Base-by-base conservation (phyloP, 2,113 vertebrate genomes). In the Chelonoidis abingdonii region DNA sequence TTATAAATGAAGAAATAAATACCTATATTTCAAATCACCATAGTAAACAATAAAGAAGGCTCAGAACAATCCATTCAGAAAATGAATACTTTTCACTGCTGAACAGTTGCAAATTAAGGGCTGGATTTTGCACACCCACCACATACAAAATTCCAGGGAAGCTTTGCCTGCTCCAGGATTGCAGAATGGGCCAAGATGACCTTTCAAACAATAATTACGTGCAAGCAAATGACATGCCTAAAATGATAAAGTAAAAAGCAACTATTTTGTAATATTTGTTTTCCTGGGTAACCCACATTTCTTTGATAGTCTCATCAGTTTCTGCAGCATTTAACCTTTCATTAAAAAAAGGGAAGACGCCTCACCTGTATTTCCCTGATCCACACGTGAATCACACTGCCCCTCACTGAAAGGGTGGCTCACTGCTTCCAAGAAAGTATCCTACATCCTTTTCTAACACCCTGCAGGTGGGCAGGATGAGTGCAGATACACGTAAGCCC, bases 41-140 rank as follows among this genome's bases (percentile, higher is more conserved):
- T 1, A 1, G 17, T 0, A 44, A 78, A 41, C 13, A 76, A 5
- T 27, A 6, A 3, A 2, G 19, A 53, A 53, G 19, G 10, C 50
- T 80, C 79, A 53, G 50, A n/a, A 10, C 83, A 3, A 0, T 2
- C 2, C 27, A 0, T 1, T 38, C 41, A 84, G 80, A 17, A 10
- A 2, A 0, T 1, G 1, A 8, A 17, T 24, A 44, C 24, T 44
- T 24, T 44, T 76, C 38, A 25, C 10, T 27, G 38, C 38, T 76
- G 72, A 76, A 41, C 38, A 76, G 41, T 25, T 44, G 11, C 72
- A 76, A 44, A 14, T 44, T 76, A 25, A 24, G 41, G 24, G 12
- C 11, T 14, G 22, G 10, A 76, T 76, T 76, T 41, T 76, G 72
- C 72, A 41, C 72, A 76, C 6, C 38, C 41, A 76, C 38, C 38